Evolutionary conservation across 2,888 invertebrate species (phyloP).

Genomic region (Chymomyza fuscimana): DNA sequence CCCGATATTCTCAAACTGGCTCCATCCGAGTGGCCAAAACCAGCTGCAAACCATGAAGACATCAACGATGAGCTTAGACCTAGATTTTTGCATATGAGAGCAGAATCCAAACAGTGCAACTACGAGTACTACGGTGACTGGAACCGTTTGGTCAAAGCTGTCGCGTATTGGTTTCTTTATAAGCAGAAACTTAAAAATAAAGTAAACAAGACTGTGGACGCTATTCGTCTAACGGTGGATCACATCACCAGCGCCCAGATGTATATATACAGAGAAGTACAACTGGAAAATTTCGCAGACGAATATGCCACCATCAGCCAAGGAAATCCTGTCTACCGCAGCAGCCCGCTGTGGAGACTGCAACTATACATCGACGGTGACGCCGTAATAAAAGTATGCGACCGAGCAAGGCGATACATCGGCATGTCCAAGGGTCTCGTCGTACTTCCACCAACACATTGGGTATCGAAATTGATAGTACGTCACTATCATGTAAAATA

Average conservation of each 20-base stretch:
- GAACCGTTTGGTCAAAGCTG: slow-evolving; percentile 18
- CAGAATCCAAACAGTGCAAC: background rate
- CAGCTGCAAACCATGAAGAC: background rate
- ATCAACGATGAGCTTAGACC: slow-evolving; percentile 21
- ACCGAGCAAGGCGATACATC: background rate
- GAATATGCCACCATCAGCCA: slow-evolving; percentile 15
- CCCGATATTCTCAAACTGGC: slow-evolving; percentile 18
- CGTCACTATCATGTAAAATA: background rate
- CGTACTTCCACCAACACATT: background rate
- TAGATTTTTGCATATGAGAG: background rate
- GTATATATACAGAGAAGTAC: slow-evolving; percentile 14
- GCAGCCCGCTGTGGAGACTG: background rate
- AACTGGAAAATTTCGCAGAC: slow-evolving; percentile 20
- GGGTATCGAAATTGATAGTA: background rate
- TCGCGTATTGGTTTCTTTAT: slow-evolving; percentile 18
- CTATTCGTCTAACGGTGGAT: background rate
- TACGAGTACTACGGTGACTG: slow-evolving; percentile 6
- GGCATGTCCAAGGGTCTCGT: background rate
- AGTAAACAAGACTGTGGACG: too few relatives aligned
- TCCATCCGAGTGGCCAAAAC: slow-evolving; percentile 21
- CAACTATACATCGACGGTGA: background rate
- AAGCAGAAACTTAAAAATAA: background rate
- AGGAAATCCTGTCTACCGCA: slow-evolving; percentile 2
- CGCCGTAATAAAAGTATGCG: background rate
- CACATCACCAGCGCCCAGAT: slow-evolving; percentile 13